Conservation (phyloP, 2,888 invertebrate species). For the Emmelina monodactyla region DNA sequence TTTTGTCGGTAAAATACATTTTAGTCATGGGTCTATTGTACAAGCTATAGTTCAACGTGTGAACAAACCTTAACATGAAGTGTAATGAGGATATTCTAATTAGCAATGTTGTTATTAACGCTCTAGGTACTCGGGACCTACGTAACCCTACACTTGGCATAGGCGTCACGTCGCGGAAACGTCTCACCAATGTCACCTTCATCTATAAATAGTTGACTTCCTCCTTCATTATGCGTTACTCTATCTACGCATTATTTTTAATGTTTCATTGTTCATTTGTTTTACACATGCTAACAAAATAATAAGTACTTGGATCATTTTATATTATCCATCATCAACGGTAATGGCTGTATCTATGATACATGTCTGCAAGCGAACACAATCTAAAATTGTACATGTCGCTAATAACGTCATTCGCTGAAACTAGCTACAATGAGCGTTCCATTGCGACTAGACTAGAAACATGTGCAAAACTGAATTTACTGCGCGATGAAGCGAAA, state of each 20-base stretch:
- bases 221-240: constrained; percentile 17
- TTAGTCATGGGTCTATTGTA: too few relatives aligned
- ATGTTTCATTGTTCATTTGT: neutral
- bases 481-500: constrained; percentile 50
- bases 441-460: constrained; percentile 25
- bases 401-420: neutral
- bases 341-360: too few relatives aligned
- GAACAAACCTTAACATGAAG: too few relatives aligned
- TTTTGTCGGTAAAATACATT: too few relatives aligned
- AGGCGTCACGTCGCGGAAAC: constrained; percentile 36
- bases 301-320: too few relatives aligned
- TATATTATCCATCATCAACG: too few relatives aligned
- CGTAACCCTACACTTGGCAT: constrained; percentile 26
- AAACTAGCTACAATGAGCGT: constrained; percentile 10
- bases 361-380: too few relatives aligned
- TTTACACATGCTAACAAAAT: too few relatives aligned
- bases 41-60: too few relatives aligned
- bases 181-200: constrained; percentile 43
- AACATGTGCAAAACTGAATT: constrained; percentile 20
- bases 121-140: too few relatives aligned
- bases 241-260: neutral
- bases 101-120: too few relatives aligned
- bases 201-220: constrained; percentile 32
- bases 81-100: too few relatives aligned
- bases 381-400: neutral